Conservation (phyloP, 1,140 invertebrate species). For the Lysiphlebus fabarum region DNA sequence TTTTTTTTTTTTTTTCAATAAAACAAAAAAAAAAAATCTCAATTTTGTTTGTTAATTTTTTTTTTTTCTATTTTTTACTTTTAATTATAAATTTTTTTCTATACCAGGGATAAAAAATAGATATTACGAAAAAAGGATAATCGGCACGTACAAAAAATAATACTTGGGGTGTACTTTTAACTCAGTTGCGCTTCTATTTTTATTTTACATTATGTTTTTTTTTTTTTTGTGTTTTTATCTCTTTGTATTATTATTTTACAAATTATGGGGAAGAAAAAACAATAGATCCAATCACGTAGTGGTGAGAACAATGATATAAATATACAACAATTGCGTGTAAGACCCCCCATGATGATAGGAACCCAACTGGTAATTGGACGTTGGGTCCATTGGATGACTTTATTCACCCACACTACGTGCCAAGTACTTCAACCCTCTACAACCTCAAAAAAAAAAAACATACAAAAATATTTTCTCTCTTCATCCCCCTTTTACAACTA, state of each 20-base stretch:
- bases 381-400: slow-evolving; percentile 30
- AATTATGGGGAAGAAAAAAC: slow-evolving; percentile 39
- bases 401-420: slow-evolving; percentile 41
- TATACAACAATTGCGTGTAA: slow-evolving; percentile 54
- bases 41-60: not conserved
- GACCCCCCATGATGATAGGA: slow-evolving; percentile 54
- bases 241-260: slow-evolving; percentile 42
- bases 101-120: slow-evolving; percentile 6
- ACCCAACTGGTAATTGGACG: slow-evolving; percentile 53
- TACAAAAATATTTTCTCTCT: too few species aligned
- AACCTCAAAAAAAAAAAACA: not conserved
- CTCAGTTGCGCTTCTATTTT: too few species aligned
- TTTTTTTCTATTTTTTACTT: not conserved
- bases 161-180: not conserved
- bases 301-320: slow-evolving; percentile 48
- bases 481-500: too few species aligned
- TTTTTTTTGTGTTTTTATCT: slow-evolving; percentile 23
- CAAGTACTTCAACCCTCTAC: slow-evolving; percentile 49
- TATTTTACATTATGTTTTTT: slow-evolving; percentile 21
- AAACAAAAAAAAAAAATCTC: not conserved
- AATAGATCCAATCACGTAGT: slow-evolving; percentile 50
- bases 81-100: not conserved
- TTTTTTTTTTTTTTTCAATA: too few species aligned
- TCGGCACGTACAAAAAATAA: slow-evolving; percentile 18
- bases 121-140: slow-evolving; percentile 13